Evolutionary conservation across 2,888 invertebrate species (phyloP).

Genomic region (Microplitis manilae): DNA sequence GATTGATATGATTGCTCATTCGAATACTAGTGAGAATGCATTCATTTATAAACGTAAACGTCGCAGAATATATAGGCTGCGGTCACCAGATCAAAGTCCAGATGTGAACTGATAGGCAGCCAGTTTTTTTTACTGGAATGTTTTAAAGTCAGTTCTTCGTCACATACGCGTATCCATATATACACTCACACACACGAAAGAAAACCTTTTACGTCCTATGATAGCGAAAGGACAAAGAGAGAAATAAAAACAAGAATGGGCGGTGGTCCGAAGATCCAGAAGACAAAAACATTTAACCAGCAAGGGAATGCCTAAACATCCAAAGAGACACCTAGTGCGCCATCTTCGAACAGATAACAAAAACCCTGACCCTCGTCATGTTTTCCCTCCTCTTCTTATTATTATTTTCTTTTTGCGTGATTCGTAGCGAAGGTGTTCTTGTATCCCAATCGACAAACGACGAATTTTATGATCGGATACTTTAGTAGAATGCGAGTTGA

Average conservation of each 20-base stretch:
- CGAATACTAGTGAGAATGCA: not conserved
- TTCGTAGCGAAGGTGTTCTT: conserved; percentile 37
- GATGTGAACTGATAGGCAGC: conserved; percentile 25
- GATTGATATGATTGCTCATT: not conserved
- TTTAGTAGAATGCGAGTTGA: conserved; percentile 40
- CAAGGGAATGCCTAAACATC: conserved; percentile 62
- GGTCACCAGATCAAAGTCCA: conserved; percentile 30
- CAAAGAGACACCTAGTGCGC: conserved; percentile 66
- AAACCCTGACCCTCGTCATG: conserved; percentile 54
- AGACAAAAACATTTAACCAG: conserved; percentile 48
- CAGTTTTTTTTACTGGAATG: conserved; percentile 29
- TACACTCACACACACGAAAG: not conserved
- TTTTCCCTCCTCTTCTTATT: conserved; percentile 16
- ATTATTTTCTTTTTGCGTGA: conserved; percentile 32
- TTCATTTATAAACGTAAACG: not conserved
- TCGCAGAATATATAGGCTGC: conserved; percentile 3
- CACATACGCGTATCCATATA: not conserved
- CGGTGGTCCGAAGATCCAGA: conserved; percentile 52
- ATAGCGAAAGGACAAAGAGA: conserved; percentile 31
- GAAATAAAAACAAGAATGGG: conserved; percentile 53
- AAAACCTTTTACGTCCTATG: conserved; percentile 8
- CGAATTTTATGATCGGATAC: conserved; percentile 48
- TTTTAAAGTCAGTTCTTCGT: not conserved
- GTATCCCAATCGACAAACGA: conserved; percentile 50
- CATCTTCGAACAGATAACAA: conserved; percentile 65